Evolutionary conservation across 2,888 invertebrate genomes (phyloP).

Genomic region (Xestia ashworthii): DNA sequence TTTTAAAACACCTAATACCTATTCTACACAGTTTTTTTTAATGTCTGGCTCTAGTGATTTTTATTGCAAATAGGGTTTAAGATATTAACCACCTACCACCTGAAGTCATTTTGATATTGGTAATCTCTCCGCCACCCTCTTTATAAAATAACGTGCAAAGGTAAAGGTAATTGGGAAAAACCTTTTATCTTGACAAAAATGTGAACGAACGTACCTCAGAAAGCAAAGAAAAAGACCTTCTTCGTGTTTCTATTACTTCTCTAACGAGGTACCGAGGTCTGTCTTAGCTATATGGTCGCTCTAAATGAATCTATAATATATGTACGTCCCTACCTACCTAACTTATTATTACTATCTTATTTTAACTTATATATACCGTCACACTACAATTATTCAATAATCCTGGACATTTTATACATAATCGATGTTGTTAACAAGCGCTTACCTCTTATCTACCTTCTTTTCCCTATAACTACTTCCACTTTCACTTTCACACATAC

Average conservation of each 20-base stretch:
- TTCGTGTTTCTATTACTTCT: background rate
- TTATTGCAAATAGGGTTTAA: background rate
- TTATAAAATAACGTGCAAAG: background rate
- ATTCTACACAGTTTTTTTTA: background rate
- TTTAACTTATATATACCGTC: too few relatives aligned
- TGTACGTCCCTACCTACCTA: too few relatives aligned
- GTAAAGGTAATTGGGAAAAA: background rate
- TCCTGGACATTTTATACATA: too few relatives aligned
- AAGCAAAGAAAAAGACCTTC: background rate
- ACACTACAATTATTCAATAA: too few relatives aligned
- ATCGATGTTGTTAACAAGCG: too few relatives aligned
- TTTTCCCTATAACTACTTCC: too few relatives aligned
- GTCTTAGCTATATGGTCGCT: too few relatives aligned
- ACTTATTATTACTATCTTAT: too few relatives aligned
- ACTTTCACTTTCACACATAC: too few relatives aligned
- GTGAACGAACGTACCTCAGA: background rate
- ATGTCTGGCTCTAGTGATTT: background rate
- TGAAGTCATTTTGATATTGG: background rate
- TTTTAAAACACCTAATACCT: background rate
- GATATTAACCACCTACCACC: background rate
- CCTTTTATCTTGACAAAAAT: background rate
- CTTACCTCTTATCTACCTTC: too few relatives aligned
- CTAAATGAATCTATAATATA: too few relatives aligned
- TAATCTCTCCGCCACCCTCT: background rate
- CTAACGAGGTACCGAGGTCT: background rate